Evolutionary conservation across 2,113 vertebrate genomes (phyloP).

Genomic region (Mystacornis crossleyi): DNA sequence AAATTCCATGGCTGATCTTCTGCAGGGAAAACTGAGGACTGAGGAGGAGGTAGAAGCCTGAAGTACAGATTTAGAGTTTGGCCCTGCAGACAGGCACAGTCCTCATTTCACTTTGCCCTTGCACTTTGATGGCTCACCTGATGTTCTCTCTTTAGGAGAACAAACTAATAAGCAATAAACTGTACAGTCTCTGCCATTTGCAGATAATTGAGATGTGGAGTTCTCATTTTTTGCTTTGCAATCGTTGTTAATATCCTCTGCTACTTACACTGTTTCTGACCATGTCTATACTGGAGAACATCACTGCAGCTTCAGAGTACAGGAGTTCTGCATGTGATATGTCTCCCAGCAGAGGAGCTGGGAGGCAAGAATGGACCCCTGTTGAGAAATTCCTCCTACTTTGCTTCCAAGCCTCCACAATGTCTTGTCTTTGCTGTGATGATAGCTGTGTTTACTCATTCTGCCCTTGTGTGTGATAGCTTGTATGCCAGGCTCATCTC

Average conservation of each 20-base stretch:
- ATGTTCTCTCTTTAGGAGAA: background rate
- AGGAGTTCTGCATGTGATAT: background rate
- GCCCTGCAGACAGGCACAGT: background rate
- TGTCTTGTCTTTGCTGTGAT: background rate
- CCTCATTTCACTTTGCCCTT: background rate
- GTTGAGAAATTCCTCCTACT: background rate
- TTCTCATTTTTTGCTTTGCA: background rate
- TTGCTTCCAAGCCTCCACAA: background rate
- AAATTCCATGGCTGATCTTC: background rate
- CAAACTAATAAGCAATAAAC: background rate
- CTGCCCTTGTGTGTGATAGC: background rate
- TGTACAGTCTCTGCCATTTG: background rate
- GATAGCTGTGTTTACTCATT: background rate
- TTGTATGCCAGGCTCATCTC: background rate
- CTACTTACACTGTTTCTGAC: background rate
- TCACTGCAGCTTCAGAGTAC: fast-evolving
- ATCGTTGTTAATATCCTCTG: background rate
- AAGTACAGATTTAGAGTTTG: background rate
- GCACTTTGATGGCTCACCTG: background rate
- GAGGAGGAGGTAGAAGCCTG: background rate
- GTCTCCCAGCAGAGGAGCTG: background rate
- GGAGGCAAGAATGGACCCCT: fast-evolving
- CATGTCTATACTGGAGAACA: background rate
- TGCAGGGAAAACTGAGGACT: background rate
- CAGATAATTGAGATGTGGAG: background rate